phyloP scores from a whole-genome alignment of 2,113 vertebrate genomes.

The Kryptolebias marmoratus region DNA sequence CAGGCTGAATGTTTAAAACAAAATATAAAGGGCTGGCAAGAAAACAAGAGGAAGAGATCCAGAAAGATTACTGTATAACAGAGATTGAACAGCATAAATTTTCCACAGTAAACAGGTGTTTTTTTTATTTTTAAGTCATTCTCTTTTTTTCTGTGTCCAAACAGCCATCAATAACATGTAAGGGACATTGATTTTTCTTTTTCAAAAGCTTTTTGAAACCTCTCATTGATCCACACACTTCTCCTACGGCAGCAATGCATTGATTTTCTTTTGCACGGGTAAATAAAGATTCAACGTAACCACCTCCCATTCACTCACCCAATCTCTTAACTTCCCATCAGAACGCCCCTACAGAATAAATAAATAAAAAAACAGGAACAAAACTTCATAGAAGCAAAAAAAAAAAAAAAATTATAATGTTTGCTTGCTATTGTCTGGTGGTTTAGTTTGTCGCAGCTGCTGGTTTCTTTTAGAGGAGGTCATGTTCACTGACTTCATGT shows the following conservation, averaged over 20 bases:
- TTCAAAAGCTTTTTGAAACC: slow-evolving; percentile 76
- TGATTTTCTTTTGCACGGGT: slow-evolving; percentile 72
- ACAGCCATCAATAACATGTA: slow-evolving; percentile 76
- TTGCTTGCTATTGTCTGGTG: slow-evolving; percentile 8
- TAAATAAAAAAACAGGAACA: slow-evolving; percentile 4
- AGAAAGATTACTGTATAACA: slow-evolving; percentile 31
- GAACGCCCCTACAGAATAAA: slow-evolving; percentile 48
- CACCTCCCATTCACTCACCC: slow-evolving; percentile 11
- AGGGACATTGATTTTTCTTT: slow-evolving; percentile 77
- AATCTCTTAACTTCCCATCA: slow-evolving; percentile 44
- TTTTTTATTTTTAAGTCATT: slow-evolving; percentile 44
- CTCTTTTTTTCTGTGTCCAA: slow-evolving; percentile 69
- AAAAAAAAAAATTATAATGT: slow-evolving; percentile 20
- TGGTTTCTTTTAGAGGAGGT: background rate
- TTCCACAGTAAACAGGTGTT: slow-evolving; percentile 64
- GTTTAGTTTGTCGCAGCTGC: background rate
- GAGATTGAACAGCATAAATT: slow-evolving; percentile 40
- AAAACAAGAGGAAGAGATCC: slow-evolving; percentile 19
- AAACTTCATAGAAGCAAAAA: slow-evolving; percentile 54
- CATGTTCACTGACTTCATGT: background rate
- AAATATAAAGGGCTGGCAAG: background rate
- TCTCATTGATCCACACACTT: slow-evolving; percentile 79
- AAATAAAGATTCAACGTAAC: slow-evolving; percentile 77
- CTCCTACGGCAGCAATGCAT: slow-evolving; percentile 70
- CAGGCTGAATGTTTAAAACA: background rate